phyloP scores from a whole-genome alignment of 2,888 invertebrate genomes.

The Seira ritae region DNA sequence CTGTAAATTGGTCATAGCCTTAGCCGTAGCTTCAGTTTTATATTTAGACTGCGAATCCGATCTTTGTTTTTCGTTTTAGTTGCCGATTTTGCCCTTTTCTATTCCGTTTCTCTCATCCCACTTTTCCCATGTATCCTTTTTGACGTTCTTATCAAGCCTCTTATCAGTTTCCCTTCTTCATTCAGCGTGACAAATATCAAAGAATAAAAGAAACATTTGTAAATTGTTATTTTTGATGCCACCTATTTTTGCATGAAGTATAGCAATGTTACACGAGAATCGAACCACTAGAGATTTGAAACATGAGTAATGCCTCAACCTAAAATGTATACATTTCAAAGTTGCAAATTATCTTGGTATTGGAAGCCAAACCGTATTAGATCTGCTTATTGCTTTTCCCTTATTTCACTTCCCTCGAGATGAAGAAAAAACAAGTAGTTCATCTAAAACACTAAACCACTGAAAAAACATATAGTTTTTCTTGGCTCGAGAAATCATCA shows the following conservation, averaged over 20 bases:
- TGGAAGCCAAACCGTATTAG: background rate
- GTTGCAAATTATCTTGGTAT: background rate
- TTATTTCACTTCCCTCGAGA: background rate
- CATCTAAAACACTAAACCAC: background rate
- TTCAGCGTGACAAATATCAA: slow-evolving; percentile 1
- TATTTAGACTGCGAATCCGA: background rate
- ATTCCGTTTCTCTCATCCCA: background rate
- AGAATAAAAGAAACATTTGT: background rate
- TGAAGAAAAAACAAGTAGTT: slow-evolving; percentile 11
- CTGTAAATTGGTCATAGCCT: background rate
- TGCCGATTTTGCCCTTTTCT: background rate
- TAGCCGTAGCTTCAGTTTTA: background rate
- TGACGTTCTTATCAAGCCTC: slow-evolving; percentile 5
- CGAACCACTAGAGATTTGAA: background rate
- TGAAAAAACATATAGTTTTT: background rate
- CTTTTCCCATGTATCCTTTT: background rate
- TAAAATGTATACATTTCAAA: background rate
- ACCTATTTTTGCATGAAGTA: slow-evolving; percentile 2
- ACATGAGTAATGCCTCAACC: background rate
- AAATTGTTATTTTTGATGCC: background rate
- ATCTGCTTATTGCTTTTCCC: background rate
- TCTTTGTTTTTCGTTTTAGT: background rate
- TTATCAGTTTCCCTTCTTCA: slow-evolving; percentile 3
- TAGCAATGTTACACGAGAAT: background rate
- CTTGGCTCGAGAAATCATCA: background rate